These are phyloP conservation scores for Tetheella fluctuosa DNA, from an alignment of 2,888 invertebrate genomes.

Conservation along the genomic window DNA sequence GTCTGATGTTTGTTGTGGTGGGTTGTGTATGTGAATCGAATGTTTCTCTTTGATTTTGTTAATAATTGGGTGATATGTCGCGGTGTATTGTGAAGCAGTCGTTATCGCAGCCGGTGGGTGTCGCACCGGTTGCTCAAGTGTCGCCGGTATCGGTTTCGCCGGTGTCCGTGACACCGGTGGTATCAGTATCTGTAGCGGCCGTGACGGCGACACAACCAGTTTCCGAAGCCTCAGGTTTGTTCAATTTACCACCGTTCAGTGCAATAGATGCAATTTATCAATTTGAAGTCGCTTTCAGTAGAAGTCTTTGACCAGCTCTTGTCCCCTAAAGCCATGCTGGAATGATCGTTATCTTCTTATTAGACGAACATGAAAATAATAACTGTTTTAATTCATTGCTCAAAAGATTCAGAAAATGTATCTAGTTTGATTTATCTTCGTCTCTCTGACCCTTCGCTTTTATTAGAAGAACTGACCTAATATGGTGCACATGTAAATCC, in stretches of 20 bases:
- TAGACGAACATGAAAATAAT: background rate
- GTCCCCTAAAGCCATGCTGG: background rate
- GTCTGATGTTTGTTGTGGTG: slow-evolving; percentile 76
- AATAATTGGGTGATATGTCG: slow-evolving; percentile 66
- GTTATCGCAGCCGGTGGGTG: slow-evolving; percentile 61
- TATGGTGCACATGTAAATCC: background rate
- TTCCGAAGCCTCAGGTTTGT: slow-evolving; percentile 60
- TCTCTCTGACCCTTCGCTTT: background rate
- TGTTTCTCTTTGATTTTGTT: slow-evolving; percentile 46
- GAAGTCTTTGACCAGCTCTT: slow-evolving; percentile 2
- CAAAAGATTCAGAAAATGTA: no score
- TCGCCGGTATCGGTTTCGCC: slow-evolving; percentile 28
- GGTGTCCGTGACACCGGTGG: slow-evolving; percentile 34
- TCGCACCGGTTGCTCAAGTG: slow-evolving; percentile 29
- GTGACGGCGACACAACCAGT: slow-evolving; percentile 43
- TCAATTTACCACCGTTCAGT: slow-evolving; percentile 14
- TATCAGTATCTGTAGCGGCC: slow-evolving; percentile 38
- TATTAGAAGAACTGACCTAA: slow-evolving; percentile 3
- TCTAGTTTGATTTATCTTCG: background rate
- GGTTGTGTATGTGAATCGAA: slow-evolving; percentile 61
- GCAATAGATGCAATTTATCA: background rate
- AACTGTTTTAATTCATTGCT: background rate
- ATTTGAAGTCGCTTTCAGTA: background rate
- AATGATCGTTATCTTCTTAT: background rate
- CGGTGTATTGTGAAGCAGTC: slow-evolving; percentile 80